phyloP scores from a whole-genome alignment of 2,888 invertebrate species.

The Apamea epomidion region DNA sequence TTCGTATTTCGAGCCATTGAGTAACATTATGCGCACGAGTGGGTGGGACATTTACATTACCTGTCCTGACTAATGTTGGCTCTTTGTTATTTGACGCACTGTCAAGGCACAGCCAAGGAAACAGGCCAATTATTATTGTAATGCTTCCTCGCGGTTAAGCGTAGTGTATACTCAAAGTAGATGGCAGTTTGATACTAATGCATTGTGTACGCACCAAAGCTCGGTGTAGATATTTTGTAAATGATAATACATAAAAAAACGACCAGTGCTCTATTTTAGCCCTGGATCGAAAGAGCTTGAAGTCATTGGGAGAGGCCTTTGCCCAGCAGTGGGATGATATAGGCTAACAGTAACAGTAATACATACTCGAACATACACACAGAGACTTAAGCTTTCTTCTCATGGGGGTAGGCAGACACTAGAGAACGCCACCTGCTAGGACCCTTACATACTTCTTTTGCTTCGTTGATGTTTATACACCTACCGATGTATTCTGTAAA shows the following conservation, averaged over 20 bases:
- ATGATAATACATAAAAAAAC: too few species aligned
- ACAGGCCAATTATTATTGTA: conserved; percentile 72
- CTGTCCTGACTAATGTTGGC: conserved; percentile 77
- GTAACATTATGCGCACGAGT: conserved; percentile 69
- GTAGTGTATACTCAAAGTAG: conserved; percentile 21
- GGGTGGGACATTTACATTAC: conserved; percentile 83
- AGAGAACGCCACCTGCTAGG: neutral
- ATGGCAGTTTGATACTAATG: conserved; percentile 14
- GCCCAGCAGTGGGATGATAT: too few species aligned
- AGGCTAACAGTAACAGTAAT: too few species aligned
- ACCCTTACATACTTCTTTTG: neutral
- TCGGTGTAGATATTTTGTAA: neutral
- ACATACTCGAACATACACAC: neutral
- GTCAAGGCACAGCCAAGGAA: conserved; percentile 84
- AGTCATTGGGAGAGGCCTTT: too few species aligned
- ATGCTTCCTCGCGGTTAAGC: conserved; percentile 71
- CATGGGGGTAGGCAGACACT: neutral
- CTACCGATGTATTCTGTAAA: neutral
- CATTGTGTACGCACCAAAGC: neutral
- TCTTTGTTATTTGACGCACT: conserved; percentile 83
- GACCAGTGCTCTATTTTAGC: too few species aligned
- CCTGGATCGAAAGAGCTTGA: too few species aligned
- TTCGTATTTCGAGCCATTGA: conserved; percentile 53
- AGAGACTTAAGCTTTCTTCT: neutral
- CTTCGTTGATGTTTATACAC: neutral